These are phyloP conservation scores for Crocidura indochinensis DNA, from an alignment of 2,797 vertebrate genomes.

Conservation along the genomic window DNA sequence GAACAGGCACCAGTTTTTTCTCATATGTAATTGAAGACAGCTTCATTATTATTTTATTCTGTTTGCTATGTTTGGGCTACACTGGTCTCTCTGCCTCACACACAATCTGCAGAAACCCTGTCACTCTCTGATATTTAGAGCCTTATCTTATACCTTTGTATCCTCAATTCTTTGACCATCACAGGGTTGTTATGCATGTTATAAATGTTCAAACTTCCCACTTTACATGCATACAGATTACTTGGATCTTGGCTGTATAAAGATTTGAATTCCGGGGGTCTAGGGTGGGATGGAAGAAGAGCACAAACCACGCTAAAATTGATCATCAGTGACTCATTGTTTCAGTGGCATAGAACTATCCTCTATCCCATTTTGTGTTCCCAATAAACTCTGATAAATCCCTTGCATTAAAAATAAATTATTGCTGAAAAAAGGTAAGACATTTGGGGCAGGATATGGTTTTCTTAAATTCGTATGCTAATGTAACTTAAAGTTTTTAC, in stretches of 20 bases:
- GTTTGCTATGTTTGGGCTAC: neutral
- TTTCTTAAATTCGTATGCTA: neutral
- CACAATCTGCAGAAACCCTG: no score
- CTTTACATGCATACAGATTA: fast-evolving
- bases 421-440: neutral
- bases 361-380: no score
- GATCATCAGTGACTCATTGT: neutral
- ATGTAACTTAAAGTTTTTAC: neutral
- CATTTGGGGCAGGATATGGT: neutral
- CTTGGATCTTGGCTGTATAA: neutral
- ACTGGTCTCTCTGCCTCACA: neutral
- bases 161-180: neutral
- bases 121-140: neutral
- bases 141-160: neutral
- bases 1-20: neutral
- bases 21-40: neutral
- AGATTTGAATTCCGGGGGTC: neutral
- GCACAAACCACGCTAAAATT: fast-evolving
- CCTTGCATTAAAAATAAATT: neutral
- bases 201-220: neutral
- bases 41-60: constrained; percentile 37
- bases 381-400: neutral
- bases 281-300: neutral
- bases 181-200: neutral
- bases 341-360: neutral